A percentile compares a stretch with the other conserved stretches of the same genome.
These are phyloP conservation scores for Dicyrtoma fusca DNA, from an alignment of 2,888 invertebrate species.

Conservation along the genomic window DNA sequence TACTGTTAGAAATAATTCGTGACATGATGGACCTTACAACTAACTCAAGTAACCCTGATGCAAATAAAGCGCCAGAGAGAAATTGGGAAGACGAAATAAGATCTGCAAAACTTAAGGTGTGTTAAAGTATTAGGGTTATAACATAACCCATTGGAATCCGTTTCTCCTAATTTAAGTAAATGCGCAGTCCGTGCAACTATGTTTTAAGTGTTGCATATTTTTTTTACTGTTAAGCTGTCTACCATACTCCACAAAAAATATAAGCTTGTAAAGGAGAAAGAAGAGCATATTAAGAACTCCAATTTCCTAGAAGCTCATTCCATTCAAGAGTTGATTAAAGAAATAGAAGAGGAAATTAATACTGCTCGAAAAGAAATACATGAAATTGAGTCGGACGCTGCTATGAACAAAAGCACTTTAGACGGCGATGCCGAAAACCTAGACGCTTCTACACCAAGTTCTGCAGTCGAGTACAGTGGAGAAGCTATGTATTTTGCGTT, in stretches of 20 bases:
- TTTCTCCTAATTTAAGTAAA: no score
- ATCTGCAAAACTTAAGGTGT: constrained; percentile 21
- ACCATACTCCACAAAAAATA: constrained; percentile 22
- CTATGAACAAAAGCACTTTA: neutral
- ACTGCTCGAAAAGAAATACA: constrained; percentile 12
- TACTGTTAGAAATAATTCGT: constrained; percentile 32
- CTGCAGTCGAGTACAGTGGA: constrained; percentile 3
- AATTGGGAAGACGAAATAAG: constrained; percentile 32
- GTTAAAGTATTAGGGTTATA: neutral
- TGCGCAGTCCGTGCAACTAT: neutral
- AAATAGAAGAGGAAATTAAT: constrained; percentile 21
- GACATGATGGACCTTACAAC: constrained; percentile 27
- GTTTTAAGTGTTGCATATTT: neutral
- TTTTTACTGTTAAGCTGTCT: constrained; percentile 13
- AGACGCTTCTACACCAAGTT: neutral
- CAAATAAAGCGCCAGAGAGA: constrained; percentile 4
- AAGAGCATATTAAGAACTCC: constrained; percentile 13
- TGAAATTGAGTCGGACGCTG: constrained; percentile 11
- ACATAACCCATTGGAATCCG: neutral
- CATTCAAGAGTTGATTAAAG: constrained; percentile 23
- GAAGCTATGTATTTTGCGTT: constrained; percentile 26
- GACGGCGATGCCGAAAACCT: constrained; percentile 22
- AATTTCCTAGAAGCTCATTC: constrained; percentile 29
- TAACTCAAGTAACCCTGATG: neutral
- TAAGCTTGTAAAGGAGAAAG: constrained; percentile 22